Evolutionary conservation across 2,113 vertebrate species (phyloP), one percentile per base, ranked within the genome.

Genomic region (Oryctolagus cuniculus): DNA sequence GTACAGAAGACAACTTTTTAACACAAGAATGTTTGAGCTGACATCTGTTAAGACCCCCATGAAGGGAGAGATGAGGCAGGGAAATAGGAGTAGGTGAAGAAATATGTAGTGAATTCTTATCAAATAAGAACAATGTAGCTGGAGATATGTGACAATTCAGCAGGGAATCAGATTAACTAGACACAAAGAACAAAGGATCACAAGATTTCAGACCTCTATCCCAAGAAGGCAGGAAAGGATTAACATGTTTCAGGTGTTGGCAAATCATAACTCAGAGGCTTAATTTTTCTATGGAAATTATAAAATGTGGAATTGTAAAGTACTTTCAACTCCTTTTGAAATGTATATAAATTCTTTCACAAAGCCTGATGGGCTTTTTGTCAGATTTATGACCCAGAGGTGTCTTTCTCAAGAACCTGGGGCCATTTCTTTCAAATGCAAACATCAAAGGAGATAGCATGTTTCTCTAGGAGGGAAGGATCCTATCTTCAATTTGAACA

Each of bases 221-320:
- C 77, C 69, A 55, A 64, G 53, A 31, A 78, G 19, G 29, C 31
- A 24, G 1, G 6, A 79, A 69, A 38, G 16, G 4, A 73, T 22
- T 74, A 8, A 83, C 51, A 77, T 9, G 0, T 1, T 27, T 58
- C 6, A 13, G 6, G 4, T 74, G 2, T 21, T 85, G 36, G n/a
- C 29, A 84, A 87, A 73, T 89, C 53, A 69, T 82, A 79, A 82
- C 21, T 25, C 79, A 81, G 78, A 58, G 4, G 4, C 21, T 89
- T 53, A 64, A 90, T 84, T 90, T 90, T 38, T 75, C 34, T 58
- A 38, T 15, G 29, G 58, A 85, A 96, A 90, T 82, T 70, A 29
- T 29, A 17, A 83, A 53, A 36, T 58, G 15, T 73, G 51, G 51
- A 31, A 61, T 29, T 36, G 3, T 66, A 70, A 81, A 69, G 19